A percentile compares a stretch with the other conserved stretches of the same genome.
Conservation (phyloP, 2,888 invertebrate genomes). For the Andrena dorsata region DNA sequence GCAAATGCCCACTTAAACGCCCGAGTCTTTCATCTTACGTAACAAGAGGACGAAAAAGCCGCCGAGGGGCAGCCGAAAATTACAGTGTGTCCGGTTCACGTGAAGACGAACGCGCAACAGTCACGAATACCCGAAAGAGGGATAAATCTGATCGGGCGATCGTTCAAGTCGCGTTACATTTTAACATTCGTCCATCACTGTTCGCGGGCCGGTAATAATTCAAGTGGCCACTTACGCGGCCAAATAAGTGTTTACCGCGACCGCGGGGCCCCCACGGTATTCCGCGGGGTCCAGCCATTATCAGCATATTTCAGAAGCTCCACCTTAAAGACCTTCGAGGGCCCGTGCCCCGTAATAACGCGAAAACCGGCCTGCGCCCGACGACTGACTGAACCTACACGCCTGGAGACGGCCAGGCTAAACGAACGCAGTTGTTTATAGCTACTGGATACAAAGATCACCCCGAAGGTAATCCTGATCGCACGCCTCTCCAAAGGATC, state of each 20-base stretch:
- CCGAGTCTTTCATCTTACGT: slow-evolving; percentile 1
- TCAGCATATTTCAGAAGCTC: slow-evolving; percentile 59
- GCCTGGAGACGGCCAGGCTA: slow-evolving; percentile 40
- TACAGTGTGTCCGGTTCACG: slow-evolving; percentile 19
- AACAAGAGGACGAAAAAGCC: slow-evolving; percentile 7
- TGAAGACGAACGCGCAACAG: slow-evolving; percentile 3
- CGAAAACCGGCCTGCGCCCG: slow-evolving; percentile 60
- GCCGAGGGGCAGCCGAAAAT: slow-evolving; percentile 21
- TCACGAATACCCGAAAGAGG: slow-evolving; percentile 2
- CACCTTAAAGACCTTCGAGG: slow-evolving; percentile 32
- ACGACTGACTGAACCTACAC: slow-evolving; percentile 54
- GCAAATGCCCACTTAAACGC: not conserved
- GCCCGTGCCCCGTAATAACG: slow-evolving; percentile 58
- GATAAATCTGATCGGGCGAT: slow-evolving; percentile 11
- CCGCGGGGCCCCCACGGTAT: slow-evolving; percentile 16
- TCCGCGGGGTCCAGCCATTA: slow-evolving; percentile 53
- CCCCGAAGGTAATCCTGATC: slow-evolving; percentile 72
- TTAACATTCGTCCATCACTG: slow-evolving; percentile 14
- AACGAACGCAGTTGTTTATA: slow-evolving; percentile 68
- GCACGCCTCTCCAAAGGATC: slow-evolving; percentile 55
- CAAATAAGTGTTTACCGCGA: slow-evolving; percentile 41
- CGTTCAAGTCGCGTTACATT: not conserved
- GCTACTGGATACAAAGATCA: slow-evolving; percentile 74
- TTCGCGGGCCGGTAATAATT: slow-evolving; percentile 16
- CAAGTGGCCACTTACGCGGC: slow-evolving; percentile 21